phyloP scores from a whole-genome alignment of 1,140 invertebrate genomes.

The Luehdorfia chinensis region DNA sequence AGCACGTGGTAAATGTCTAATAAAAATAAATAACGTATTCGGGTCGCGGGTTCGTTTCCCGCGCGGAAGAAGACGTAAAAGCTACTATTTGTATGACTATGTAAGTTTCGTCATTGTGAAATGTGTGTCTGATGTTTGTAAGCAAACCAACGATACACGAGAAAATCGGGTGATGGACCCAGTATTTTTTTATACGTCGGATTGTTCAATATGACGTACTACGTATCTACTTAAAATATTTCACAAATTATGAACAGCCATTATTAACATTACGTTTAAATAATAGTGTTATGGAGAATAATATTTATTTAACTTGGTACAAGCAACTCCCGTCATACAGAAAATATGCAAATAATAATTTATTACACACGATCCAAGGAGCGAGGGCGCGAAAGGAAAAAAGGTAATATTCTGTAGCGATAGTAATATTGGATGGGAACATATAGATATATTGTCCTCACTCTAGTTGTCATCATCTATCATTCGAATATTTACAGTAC shows the following conservation, averaged over 20 bases:
- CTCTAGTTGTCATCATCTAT: constrained; percentile 13
- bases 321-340: not conserved
- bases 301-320: not conserved
- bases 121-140: too few species aligned
- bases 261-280: not conserved
- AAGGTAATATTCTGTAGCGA: constrained; percentile 8
- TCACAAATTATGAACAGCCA: not conserved
- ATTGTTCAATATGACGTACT: too few species aligned
- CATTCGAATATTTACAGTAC: constrained; percentile 12
- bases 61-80: too few species aligned
- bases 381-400: not conserved
- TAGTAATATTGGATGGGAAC: constrained; percentile 12
- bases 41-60: too few species aligned
- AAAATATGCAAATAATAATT: constrained; percentile 11
- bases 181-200: too few species aligned
- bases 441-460: constrained; percentile 14
- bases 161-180: too few species aligned
- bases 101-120: too few species aligned
- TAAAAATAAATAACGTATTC: too few species aligned
- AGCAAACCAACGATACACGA: too few species aligned
- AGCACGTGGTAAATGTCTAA: too few species aligned
- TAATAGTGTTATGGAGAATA: not conserved
- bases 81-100: too few species aligned
- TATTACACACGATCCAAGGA: constrained; percentile 3
- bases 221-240: too few species aligned